Percentiles rank a stretch among this genome's conserved stretches.
phyloP scores from a whole-genome alignment of 2,888 invertebrate genomes.

The Camptogramma bilineatum region DNA sequence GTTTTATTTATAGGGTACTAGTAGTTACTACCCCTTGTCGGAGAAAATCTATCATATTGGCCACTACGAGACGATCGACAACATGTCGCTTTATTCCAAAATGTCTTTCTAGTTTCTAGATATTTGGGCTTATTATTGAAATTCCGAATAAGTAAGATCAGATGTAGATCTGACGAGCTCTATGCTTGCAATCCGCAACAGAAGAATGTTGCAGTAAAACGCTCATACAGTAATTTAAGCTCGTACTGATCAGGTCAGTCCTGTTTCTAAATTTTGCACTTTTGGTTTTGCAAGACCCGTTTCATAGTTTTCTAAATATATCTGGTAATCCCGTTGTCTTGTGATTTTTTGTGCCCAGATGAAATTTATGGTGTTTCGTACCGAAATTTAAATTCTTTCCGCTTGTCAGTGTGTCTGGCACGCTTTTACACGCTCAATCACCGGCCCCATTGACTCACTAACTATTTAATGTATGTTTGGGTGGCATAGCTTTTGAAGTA shows the following conservation, averaged over 20 bases:
- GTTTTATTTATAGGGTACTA: constrained; percentile 73
- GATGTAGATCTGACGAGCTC: constrained; percentile 13
- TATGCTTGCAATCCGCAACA: constrained; percentile 12
- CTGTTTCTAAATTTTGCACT: constrained; percentile 25
- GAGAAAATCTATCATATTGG: constrained; percentile 53
- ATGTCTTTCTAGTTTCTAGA: constrained; percentile 61
- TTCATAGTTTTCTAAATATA: constrained; percentile 16
- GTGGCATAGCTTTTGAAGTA: constrained; percentile 34
- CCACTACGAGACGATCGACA: constrained; percentile 80
- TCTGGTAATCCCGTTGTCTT: constrained; percentile 23
- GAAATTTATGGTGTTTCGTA: constrained; percentile 47
- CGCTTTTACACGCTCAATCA: constrained; percentile 57
- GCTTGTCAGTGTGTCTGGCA: constrained; percentile 57
- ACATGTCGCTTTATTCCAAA: constrained; percentile 64
- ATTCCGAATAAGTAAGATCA: constrained; percentile 27
- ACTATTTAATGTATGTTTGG: constrained; percentile 41
- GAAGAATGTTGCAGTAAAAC: constrained; percentile 13
- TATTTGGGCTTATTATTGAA: constrained; percentile 66
- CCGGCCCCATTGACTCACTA: constrained; percentile 48
- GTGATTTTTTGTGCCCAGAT: constrained; percentile 29
- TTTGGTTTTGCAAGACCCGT: constrained; percentile 23
- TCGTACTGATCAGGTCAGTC: constrained; percentile 38
- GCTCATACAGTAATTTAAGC: constrained; percentile 13
- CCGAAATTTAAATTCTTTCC: constrained; percentile 31
- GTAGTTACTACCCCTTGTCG: constrained; percentile 48